These are phyloP conservation scores for Ornithoptera alexandrae DNA, from an alignment of 2,888 invertebrate species.

Conservation along the genomic window DNA sequence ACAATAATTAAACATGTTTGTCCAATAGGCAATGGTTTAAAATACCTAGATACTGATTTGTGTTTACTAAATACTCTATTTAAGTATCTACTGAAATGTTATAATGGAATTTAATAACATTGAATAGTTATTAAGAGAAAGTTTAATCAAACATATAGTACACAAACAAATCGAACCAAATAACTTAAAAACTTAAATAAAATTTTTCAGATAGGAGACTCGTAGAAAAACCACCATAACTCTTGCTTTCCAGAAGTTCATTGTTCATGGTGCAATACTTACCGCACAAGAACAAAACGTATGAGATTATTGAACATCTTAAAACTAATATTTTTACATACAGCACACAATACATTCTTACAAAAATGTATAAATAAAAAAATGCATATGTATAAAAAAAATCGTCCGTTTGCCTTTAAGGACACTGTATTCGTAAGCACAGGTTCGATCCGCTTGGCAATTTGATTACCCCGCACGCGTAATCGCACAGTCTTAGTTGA, in stretches of 20 bases:
- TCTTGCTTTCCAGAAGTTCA: conserved; percentile 4
- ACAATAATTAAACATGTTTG: too few species aligned
- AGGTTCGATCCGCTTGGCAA: conserved; percentile 72
- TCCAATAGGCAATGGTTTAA: not conserved
- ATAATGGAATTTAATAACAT: too few species aligned
- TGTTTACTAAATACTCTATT: not conserved
- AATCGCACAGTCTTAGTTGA: conserved; percentile 47
- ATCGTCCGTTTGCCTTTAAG: conserved; percentile 35
- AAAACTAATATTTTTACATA: conserved; percentile 3
- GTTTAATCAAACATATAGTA: not conserved
- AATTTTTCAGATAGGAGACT: not conserved
- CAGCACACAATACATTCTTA: conserved; percentile 6
- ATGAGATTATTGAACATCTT: not conserved
- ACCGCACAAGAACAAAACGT: not conserved
- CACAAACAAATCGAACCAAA: not conserved
- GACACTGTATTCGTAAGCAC: conserved; percentile 48
- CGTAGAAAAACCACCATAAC: conserved; percentile 5
- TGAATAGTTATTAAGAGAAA: too few species aligned
- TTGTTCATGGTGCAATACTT: conserved; percentile 10
- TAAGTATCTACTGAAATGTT: too few species aligned
- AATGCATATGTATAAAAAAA: not conserved
- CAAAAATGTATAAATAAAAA: not conserved
- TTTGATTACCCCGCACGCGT: conserved; percentile 48
- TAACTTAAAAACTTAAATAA: not conserved
- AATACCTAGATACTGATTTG: not conserved